Conservation (phyloP, 2,113 vertebrate genomes). For the Zosterops pallidus region DNA sequence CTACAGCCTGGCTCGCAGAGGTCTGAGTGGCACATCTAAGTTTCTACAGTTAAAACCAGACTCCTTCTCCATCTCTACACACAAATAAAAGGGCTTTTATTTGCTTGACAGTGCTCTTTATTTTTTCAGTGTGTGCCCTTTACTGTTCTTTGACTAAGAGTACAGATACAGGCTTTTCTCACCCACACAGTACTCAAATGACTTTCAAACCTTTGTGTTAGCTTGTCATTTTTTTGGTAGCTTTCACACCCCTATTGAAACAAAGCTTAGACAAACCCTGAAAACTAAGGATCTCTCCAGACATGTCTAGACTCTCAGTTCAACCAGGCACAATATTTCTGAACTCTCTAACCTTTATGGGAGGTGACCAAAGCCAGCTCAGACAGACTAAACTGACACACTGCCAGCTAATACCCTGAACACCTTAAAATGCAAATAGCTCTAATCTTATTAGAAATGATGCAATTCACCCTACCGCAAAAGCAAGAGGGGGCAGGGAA, state of each 20-base stretch:
- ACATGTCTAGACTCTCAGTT: conserved; percentile 79
- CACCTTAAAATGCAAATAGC: conserved; percentile 73
- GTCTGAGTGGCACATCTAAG: background rate
- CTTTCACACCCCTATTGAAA: conserved; percentile 59
- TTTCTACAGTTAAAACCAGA: background rate
- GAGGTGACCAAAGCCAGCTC: conserved; percentile 76
- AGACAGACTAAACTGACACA: conserved; percentile 75
- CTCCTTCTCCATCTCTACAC: background rate
- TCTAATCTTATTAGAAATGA: conserved; percentile 73
- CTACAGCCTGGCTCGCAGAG: background rate
- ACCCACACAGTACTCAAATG: conserved; percentile 58
- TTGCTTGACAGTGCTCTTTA: conserved; percentile 14
- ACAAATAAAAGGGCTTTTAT: conserved; percentile 32
- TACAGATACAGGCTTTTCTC: conserved; percentile 45
- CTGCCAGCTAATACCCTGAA: conserved; percentile 72
- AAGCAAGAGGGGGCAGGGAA: conserved; percentile 28
- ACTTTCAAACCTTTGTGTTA: conserved; percentile 60
- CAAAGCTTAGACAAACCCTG: conserved; percentile 73
- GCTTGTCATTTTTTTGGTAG: conserved; percentile 56
- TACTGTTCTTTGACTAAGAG: conserved; percentile 33
- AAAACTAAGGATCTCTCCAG: conserved; percentile 74
- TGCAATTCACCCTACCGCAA: conserved; percentile 38
- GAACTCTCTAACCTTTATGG: conserved; percentile 76
- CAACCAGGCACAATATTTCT: conserved; percentile 69
- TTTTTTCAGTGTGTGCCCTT: conserved; percentile 18